Conservation (phyloP, 2,797 vertebrate genomes). For the Lepus townsendii region DNA sequence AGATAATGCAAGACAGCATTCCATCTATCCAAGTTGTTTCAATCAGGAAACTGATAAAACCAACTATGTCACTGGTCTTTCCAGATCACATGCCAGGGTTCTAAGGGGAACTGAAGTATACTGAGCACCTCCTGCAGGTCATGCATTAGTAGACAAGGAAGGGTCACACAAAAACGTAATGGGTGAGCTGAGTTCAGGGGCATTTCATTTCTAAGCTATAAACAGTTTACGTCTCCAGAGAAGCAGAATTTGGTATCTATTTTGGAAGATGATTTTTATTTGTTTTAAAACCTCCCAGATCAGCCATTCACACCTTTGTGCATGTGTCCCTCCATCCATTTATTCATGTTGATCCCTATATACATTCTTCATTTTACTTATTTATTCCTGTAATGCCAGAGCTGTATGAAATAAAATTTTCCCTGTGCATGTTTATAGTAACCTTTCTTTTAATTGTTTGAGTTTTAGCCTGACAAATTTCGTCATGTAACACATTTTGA, state of each 20-base stretch:
- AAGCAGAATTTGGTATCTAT: neutral
- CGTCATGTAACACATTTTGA: neutral
- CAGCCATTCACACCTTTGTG: neutral
- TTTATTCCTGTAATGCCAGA: neutral
- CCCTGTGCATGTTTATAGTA: neutral
- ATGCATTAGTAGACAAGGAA: neutral
- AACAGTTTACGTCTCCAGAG: constrained; percentile 23
- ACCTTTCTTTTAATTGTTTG: neutral
- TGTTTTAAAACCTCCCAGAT: neutral
- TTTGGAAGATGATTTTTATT: neutral
- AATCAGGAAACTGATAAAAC: neutral
- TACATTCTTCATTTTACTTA: neutral
- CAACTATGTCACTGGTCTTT: neutral
- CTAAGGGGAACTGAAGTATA: neutral
- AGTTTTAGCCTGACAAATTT: neutral
- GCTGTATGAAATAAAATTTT: neutral
- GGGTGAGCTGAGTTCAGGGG: rapidly evolving
- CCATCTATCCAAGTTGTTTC: neutral
- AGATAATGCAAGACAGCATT: neutral
- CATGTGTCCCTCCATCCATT: neutral
- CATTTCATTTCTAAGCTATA: neutral
- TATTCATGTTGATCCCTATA: no score
- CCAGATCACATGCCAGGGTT: neutral
- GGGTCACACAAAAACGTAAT: neutral
- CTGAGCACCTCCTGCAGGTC: neutral